Conservation (phyloP, 1,140 invertebrate genomes). For the Wiebesia pumilae region DNA sequence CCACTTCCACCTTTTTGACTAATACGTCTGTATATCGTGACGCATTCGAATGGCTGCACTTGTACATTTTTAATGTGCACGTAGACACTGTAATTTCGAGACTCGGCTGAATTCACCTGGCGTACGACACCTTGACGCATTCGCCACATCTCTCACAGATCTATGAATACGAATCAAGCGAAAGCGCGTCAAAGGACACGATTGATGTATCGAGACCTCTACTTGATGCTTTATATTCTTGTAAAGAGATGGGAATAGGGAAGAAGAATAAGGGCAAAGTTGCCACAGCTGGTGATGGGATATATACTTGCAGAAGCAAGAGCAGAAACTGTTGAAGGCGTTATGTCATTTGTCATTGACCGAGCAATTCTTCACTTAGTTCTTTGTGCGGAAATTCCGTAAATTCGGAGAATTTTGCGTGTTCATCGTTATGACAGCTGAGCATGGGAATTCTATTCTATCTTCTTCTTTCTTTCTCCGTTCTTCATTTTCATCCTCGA, state of each 20-base stretch:
- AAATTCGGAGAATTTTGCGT: background rate
- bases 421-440: background rate
- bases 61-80: background rate
- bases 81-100: conserved; percentile 47
- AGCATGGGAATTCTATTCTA: conserved; percentile 11
- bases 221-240: conserved; percentile 28
- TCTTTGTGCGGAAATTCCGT: conserved; percentile 31
- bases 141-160: background rate
- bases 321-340: background rate
- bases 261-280: background rate
- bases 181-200: conserved; percentile 2
- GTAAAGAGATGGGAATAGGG: background rate
- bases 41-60: background rate
- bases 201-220: conserved; percentile 47
- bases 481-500: background rate
- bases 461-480: no score
- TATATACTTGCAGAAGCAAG: background rate
- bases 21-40: background rate
- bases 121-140: conserved; percentile 12
- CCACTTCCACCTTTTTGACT: background rate
- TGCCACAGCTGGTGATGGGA: background rate
- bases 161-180: conserved; percentile 21
- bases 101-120: conserved; percentile 45
- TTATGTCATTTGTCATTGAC: conserved; percentile 39
- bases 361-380: conserved; percentile 37